A percentile compares a stretch with the other conserved stretches of the same genome.
Conservation (phyloP, 2,113 vertebrate genomes). For the Chascanopsetta lugubris region DNA sequence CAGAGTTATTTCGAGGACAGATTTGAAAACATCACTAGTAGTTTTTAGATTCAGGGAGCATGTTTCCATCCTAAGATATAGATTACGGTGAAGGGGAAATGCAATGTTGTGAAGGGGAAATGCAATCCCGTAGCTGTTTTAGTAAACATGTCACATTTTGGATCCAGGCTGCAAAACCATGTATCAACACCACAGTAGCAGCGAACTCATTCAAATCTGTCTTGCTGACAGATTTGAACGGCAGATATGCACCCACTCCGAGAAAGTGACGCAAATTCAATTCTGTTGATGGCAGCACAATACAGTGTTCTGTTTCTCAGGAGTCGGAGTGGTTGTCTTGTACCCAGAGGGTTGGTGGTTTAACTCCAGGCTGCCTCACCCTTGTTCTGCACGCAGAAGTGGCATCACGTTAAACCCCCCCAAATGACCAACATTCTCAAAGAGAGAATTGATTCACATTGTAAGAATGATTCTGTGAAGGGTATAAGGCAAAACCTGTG, state of each 20-base stretch:
- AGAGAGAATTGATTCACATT: too few species aligned
- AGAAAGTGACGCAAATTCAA: neutral
- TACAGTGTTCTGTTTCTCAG: too few species aligned
- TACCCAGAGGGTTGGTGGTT: too few species aligned
- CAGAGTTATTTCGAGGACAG: neutral
- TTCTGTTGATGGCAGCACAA: neutral
- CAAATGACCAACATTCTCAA: too few species aligned
- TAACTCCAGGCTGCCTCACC: too few species aligned
- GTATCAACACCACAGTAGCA: neutral
- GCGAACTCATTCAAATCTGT: neutral
- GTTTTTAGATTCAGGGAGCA: neutral
- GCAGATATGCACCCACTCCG: neutral
- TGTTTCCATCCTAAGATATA: neutral
- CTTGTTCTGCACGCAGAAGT: too few species aligned
- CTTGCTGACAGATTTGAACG: neutral
- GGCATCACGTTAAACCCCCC: too few species aligned
- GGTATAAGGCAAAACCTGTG: too few species aligned
- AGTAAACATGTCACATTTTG: slow-evolving; percentile 2
- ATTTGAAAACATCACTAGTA: neutral
- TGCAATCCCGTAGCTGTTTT: neutral
- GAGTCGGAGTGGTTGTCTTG: too few species aligned
- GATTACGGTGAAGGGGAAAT: neutral
- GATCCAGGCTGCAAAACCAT: neutral
- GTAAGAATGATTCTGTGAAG: too few species aligned
- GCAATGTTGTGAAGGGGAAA: neutral